phyloP scores from a whole-genome alignment of 2,888 invertebrate genomes.

The Nemoura dubitans region DNA sequence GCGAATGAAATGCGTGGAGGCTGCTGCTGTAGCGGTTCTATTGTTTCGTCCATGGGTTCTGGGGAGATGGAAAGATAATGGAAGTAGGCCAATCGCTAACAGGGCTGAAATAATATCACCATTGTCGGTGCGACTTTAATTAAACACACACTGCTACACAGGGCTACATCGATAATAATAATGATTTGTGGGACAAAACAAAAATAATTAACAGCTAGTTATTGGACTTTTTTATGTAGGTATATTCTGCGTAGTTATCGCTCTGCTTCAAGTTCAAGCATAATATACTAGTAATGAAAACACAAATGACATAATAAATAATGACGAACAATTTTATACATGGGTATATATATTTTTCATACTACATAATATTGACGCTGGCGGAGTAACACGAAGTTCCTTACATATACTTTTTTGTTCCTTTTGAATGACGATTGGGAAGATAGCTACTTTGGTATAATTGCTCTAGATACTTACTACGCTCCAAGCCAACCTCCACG shows the following conservation, averaged over 20 bases:
- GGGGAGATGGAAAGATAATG: slow-evolving; percentile 1
- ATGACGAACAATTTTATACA: background rate
- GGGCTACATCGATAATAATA: slow-evolving; percentile 19
- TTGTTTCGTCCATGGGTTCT: background rate
- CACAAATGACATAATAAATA: background rate
- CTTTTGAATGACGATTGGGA: slow-evolving; percentile 3
- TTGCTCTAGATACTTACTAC: slow-evolving; percentile 1
- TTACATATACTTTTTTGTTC: background rate
- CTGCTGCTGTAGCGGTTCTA: background rate
- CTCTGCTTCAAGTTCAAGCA: background rate
- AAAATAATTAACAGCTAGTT: slow-evolving; percentile 30
- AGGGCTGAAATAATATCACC: slow-evolving; percentile 21
- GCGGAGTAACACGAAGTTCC: background rate
- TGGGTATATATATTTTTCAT: background rate
- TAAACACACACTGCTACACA: slow-evolving; percentile 1
- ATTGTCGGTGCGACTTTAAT: slow-evolving; percentile 12
- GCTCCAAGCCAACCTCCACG: background rate
- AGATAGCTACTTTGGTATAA: background rate
- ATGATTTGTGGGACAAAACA: slow-evolving; percentile 30
- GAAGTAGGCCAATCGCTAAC: slow-evolving; percentile 1
- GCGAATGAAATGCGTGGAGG: background rate
- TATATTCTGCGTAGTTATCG: background rate
- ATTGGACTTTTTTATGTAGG: slow-evolving; percentile 4
- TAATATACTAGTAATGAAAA: background rate
- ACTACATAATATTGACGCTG: background rate